phyloP scores from a whole-genome alignment of 30 jellyfish, hydroid and myxozoan genomes.

The Hydractinia echinata region DNA sequence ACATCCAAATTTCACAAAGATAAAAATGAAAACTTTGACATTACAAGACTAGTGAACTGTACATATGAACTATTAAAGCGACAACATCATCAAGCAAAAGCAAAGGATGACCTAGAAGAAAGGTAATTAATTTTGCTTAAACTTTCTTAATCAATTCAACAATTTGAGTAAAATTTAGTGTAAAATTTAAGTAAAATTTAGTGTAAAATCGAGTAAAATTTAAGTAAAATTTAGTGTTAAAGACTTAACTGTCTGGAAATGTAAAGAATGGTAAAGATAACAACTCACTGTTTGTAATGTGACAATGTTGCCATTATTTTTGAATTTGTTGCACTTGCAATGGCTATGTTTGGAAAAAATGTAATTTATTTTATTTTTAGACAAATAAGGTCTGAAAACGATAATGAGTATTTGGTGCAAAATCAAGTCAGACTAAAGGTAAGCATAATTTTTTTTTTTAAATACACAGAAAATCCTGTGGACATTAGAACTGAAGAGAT shows the following conservation, averaged over 20 bases:
- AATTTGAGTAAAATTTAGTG: no score
- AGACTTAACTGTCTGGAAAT: no score
- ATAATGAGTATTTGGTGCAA: conserved; percentile 77
- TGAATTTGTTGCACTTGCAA: no score
- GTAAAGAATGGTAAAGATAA: no score
- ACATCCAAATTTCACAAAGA: conserved; percentile 7
- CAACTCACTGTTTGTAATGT: no score
- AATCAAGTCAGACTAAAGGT: conserved; percentile 86
- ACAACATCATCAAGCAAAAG: conserved; percentile 66
- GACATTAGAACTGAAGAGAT: no score
- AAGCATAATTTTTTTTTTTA: not conserved
- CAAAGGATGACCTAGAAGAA: conserved; percentile 82
- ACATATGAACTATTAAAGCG: conserved; percentile 72
- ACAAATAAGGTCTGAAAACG: conserved; percentile 91
- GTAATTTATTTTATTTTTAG: conserved; percentile 30
- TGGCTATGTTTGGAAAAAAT: not conserved
- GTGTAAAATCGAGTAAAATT: no score
- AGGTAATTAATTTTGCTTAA: no score
- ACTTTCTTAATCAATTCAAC: no score
- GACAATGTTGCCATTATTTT: no score
- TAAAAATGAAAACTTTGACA: conserved; percentile 43
- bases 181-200: no score
- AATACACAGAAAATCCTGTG: not conserved
- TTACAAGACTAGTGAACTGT: conserved; percentile 61
- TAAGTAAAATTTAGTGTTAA: no score